These are phyloP conservation scores for Artibeus lituratus DNA, from an alignment of 2,797 vertebrate species.

Conservation along the genomic window DNA sequence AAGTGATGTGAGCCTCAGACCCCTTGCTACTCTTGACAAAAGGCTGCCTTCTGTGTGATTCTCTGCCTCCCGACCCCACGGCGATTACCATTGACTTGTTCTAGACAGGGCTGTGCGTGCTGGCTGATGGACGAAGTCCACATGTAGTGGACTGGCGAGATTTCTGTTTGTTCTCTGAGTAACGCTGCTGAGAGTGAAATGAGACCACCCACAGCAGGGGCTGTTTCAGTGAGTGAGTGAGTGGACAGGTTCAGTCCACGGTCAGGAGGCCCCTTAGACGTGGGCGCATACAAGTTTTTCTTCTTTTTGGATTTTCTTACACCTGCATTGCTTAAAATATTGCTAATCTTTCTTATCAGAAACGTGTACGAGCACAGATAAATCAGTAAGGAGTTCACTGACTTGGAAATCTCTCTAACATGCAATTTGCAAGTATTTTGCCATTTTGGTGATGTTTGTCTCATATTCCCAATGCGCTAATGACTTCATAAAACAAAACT, in stretches of 20 bases:
- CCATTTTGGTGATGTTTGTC: neutral
- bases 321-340: neutral
- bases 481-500: neutral
- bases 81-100: neutral
- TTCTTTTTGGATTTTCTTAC: constrained; percentile 27
- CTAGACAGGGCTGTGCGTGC: neutral
- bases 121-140: constrained; percentile 26
- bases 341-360: neutral
- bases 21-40: neutral
- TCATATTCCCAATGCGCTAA: neutral
- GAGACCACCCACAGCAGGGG: neutral
- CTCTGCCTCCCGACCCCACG: neutral
- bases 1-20: neutral
- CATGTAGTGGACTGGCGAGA: neutral
- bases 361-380: neutral
- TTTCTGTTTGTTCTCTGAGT: constrained; percentile 22
- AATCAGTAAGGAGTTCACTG: neutral
- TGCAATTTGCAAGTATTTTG: neutral
- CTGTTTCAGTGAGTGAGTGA: neutral
- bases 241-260: neutral
- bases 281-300: neutral
- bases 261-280: neutral
- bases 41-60: neutral
- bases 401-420: neutral
- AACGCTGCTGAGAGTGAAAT: constrained; percentile 35